phyloP scores from a whole-genome alignment of 1,140 invertebrate genomes.

The Ceratina calcarata region DNA sequence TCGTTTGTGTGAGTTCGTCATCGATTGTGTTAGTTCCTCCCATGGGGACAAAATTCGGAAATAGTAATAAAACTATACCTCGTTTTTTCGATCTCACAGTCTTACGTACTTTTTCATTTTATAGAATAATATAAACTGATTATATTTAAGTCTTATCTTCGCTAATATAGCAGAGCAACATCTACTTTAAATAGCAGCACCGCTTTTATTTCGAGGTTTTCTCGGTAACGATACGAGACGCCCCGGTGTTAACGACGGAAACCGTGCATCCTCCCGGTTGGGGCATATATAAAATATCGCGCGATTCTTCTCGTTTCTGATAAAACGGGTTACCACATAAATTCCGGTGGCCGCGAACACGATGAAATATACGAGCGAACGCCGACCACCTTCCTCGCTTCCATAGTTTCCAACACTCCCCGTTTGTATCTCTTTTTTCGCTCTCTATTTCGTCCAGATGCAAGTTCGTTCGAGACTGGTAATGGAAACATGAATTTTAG shows the following conservation, averaged over 20 bases:
- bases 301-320: conserved; percentile 37
- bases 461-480: conserved; percentile 27
- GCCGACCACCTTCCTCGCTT: conserved; percentile 1
- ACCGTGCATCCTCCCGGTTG: not conserved
- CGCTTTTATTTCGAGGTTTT: not conserved
- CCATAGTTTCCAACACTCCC: not conserved
- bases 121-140: not conserved
- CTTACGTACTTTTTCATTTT: too few relatives aligned
- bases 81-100: too few relatives aligned
- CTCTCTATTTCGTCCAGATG: conserved; percentile 1
- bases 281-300: conserved; percentile 34
- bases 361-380: conserved; percentile 33
- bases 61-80: too few relatives aligned
- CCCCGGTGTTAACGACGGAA: conserved; percentile 37
- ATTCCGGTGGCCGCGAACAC: conserved; percentile 19
- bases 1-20: too few relatives aligned
- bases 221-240: conserved; percentile 16
- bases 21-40: too few relatives aligned
- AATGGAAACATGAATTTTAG: conserved; percentile 48
- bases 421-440: not conserved
- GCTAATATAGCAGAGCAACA: too few relatives aligned
- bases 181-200: not conserved
- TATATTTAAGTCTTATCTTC: too few relatives aligned
- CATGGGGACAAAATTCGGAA: too few relatives aligned
- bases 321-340: conserved; percentile 47